Base-by-base conservation (phyloP, 92 coral and sea anemone genomes). In the Epizoanthus fatuus region DNA sequence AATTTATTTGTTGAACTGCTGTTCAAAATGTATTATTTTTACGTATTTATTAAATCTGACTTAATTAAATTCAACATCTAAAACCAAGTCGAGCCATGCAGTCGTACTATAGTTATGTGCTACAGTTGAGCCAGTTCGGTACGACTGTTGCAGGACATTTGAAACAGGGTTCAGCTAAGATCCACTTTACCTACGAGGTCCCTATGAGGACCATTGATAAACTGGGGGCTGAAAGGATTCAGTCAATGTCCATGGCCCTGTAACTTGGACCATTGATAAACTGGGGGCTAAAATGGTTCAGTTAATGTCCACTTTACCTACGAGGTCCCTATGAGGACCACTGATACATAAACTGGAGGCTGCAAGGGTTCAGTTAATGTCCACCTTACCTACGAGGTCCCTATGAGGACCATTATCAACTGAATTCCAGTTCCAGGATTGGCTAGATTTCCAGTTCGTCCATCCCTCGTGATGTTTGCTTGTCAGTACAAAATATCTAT, bases 381-480 rank as follows among this genome's bases (percentile, higher is more conserved):
- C 5, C 38, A 63, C 49, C 86, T 17, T 65, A 95, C 98, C 98
- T 47, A 95, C 93, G 81, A 92, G 98, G 80, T 95, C 91, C 68
- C 91, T 72, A 75, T 95, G 96, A 2, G 96, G 98, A 10, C 96
- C 98, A 88, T 89, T 93, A 81, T 95, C 98, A 63, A 87, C 93
- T 66, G 98, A 85, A 81, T 95, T 92, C 98, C 98, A 95, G 86
- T 92, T 95, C 98, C 98, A 94, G 1, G 98, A 95, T 11, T 84
- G 91, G 71, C 91, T 92, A 1, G 98, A 95, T 38, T 81, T 87
- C 98, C 98, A 95, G 84, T 92, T 95, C 5, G 98, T 92, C 92
- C 93, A 95, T 22, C 96, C 98, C 53, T 95, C 98, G 52, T 95
- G 98, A 67, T 92, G 96, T 75, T 95, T 92, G 80, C 96, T 95